Base-by-base conservation (phyloP, 2,797 vertebrate species). In the Xerus rutilus region DNA sequence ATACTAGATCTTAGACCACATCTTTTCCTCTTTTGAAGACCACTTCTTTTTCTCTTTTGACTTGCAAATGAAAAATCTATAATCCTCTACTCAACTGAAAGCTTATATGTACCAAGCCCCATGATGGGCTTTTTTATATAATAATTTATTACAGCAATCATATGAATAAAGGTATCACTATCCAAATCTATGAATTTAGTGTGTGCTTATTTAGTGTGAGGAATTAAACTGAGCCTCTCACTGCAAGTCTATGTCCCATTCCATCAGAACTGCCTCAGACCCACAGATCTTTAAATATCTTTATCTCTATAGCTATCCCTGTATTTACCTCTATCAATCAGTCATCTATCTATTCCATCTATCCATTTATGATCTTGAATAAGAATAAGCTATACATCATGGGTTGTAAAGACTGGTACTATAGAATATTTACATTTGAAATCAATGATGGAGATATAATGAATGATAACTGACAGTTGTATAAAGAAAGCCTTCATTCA, bases 31-130 rank as follows among this genome's bases (percentile, higher is more conserved):
- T 73, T 84, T 28, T 83, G 45, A 43, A 39, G 39, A 39, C 39
- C 39, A 39, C 39, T 39, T 39, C 39, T 39, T 62, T 67, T 6
- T 5, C 2, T 67, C n/a, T 73, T 84, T 28, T 84, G 47, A 45
- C 7, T 67, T 92, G 7, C 35, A 92, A 86, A 74, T 64, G 77
- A 21, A 92, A 43, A 89, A 64, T 87, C 12, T 85, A 10, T 2
- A 45, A 49, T 83, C 30, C 43, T 87, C 20, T 78, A 43, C 11
- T 86, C 70, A 92, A 1, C 10, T 83, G 78, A 88, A 89, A 91
- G 18, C 12, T 45, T 85, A 9, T 69, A 18, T 49, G 10, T 76
- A 32, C 21, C 5, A 62, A 4, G 18, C 2, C 6, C 32, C 13
- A 32, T 52, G 30, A 59, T 72, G 5, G 32, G 9, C 30, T 10